phyloP scores from a whole-genome alignment of 2,888 invertebrate species.

The Drosophila melanosoma region DNA sequence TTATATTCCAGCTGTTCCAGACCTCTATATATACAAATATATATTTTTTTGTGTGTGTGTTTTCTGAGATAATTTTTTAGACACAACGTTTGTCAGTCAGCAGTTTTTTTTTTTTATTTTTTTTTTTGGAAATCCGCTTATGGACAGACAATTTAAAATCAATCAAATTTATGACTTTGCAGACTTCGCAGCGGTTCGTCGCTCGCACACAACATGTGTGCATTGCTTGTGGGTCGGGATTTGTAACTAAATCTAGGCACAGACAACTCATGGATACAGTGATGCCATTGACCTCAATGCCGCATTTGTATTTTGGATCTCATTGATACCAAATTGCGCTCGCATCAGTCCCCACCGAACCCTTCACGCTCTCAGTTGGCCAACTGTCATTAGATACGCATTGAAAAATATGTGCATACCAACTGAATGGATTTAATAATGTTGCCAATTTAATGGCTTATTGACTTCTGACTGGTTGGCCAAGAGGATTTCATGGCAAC shows the following conservation, averaged over 20 bases:
- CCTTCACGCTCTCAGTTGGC: slow-evolving; percentile 1
- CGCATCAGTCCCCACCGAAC: neutral
- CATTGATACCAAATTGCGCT: slow-evolving; percentile 39
- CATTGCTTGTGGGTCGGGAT: slow-evolving; percentile 30
- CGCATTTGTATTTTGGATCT: slow-evolving; percentile 40
- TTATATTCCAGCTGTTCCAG: slow-evolving; percentile 17
- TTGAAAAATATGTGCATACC: slow-evolving; percentile 22
- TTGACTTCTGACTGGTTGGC: slow-evolving; percentile 15
- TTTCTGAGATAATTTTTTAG: slow-evolving; percentile 35
- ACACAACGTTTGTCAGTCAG: slow-evolving; percentile 45
- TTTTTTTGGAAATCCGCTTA: slow-evolving; percentile 65
- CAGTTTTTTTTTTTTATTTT: slow-evolving; percentile 46
- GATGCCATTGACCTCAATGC: slow-evolving; percentile 77
- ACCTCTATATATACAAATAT: neutral
- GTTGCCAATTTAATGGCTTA: slow-evolving; percentile 30
- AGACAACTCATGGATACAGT: slow-evolving; percentile 43
- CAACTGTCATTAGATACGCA: slow-evolving; percentile 50
- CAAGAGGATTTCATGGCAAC: slow-evolving; percentile 31
- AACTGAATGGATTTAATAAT: slow-evolving; percentile 20
- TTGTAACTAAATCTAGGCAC: slow-evolving; percentile 56
- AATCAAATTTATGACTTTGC: slow-evolving; percentile 80
- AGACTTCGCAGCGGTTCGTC: slow-evolving; percentile 59
- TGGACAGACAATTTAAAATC: slow-evolving; percentile 73
- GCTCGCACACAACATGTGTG: slow-evolving; percentile 7
- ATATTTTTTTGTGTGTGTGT: neutral